Percentiles rank a stretch among this genome's conserved stretches.
Conservation (phyloP, 2,797 vertebrate genomes). For the Nasua narica region DNA sequence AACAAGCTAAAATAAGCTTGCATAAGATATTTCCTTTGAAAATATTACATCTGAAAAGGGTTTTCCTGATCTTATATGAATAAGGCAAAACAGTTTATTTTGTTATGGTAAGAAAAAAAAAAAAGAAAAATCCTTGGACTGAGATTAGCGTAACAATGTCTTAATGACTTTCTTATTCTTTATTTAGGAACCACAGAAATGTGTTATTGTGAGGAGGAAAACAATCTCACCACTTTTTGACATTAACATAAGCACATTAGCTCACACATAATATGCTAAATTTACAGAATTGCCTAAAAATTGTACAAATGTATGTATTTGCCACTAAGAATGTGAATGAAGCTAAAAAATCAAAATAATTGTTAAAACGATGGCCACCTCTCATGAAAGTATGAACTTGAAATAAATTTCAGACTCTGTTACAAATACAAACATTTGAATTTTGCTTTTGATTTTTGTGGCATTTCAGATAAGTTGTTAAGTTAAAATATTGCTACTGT, state of each 20-base stretch:
- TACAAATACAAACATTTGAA: background rate
- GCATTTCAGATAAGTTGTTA: conserved; percentile 16
- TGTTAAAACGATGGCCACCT: background rate
- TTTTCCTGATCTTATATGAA: background rate
- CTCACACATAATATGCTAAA: background rate
- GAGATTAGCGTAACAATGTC: background rate
- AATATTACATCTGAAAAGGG: background rate
- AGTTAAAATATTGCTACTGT: background rate
- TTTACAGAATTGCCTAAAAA: conserved; percentile 3
- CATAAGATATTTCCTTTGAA: background rate
- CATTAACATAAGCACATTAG: background rate
- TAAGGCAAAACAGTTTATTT: background rate
- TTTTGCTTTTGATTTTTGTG: conserved; percentile 8
- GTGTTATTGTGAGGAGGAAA: conserved; percentile 6
- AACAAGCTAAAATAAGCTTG: conserved; percentile 38
- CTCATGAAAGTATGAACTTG: conserved; percentile 13
- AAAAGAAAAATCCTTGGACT: background rate
- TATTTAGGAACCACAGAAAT: background rate
- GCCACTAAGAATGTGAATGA: background rate
- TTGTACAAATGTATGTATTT: background rate
- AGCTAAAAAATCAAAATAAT: background rate
- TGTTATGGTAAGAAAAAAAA: background rate
- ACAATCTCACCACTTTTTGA: background rate
- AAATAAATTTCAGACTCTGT: conserved; percentile 7
- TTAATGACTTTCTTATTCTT: background rate